A percentile compares a stretch with the other conserved stretches of the same genome.
phyloP scores from a whole-genome alignment of 2,113 vertebrate species.

The Hippocampus mohnikei region DNA sequence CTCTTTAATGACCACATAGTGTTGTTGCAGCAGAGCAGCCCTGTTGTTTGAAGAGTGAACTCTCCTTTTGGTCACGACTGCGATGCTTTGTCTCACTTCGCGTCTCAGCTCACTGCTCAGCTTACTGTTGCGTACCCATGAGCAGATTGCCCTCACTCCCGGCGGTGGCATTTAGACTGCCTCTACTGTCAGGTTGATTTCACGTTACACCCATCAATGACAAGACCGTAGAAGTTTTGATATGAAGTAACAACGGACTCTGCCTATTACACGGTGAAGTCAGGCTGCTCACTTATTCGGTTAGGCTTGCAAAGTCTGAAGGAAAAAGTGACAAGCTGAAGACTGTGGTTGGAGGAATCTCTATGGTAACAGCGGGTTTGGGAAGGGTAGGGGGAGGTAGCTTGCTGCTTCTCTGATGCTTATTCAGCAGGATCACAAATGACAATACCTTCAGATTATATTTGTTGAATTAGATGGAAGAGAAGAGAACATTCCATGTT shows the following conservation, averaged over 20 bases:
- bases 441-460: constrained; percentile 18
- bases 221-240: constrained; percentile 34
- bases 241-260: constrained; percentile 37
- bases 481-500: constrained; percentile 31
- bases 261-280: not conserved
- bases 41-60: constrained; percentile 39
- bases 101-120: constrained; percentile 17
- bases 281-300: not conserved
- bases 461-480: not conserved
- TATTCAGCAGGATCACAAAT: constrained; percentile 43
- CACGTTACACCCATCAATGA: not conserved
- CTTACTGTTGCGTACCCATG: constrained; percentile 37
- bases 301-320: constrained; percentile 23
- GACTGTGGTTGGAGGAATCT: constrained; percentile 59
- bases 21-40: constrained; percentile 33
- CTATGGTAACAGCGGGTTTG: constrained; percentile 73
- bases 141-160: constrained; percentile 39
- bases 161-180: constrained; percentile 12
- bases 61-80: constrained; percentile 65
- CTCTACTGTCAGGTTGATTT: constrained; percentile 5
- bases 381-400: constrained; percentile 39
- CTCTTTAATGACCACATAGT: constrained; percentile 26
- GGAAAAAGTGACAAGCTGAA: constrained; percentile 43
- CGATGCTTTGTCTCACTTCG: constrained; percentile 53
- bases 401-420: constrained; percentile 25